Evolutionary conservation across 2,888 invertebrate genomes (phyloP).

Genomic region (Blastobasis adustella): DNA sequence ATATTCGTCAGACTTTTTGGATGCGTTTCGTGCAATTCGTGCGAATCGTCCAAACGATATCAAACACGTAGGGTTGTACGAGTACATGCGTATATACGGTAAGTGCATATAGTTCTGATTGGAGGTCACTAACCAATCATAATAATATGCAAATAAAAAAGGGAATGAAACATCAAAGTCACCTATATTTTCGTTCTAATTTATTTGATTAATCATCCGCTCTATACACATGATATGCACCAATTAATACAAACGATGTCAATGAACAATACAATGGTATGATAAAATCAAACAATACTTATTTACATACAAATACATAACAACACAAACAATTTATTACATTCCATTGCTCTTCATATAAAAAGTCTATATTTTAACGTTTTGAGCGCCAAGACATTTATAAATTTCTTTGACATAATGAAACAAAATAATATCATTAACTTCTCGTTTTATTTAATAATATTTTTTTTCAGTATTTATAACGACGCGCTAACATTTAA

Average conservation of each 20-base stretch:
- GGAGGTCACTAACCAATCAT: not conserved
- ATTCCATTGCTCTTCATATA: constrained; percentile 47
- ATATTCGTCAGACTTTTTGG: no score
- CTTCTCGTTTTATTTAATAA: constrained; percentile 6
- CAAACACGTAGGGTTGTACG: no score
- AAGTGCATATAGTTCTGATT: not conserved
- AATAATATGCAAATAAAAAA: not conserved
- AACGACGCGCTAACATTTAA: constrained; percentile 16
- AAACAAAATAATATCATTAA: constrained; percentile 4
- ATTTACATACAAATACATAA: constrained; percentile 41
- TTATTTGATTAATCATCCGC: constrained; percentile 74
- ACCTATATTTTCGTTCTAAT: constrained; percentile 67
- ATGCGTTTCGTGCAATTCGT: no score
- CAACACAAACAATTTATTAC: constrained; percentile 28
- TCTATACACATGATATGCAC: constrained; percentile 76
- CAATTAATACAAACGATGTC: constrained; percentile 68
- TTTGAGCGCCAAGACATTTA: constrained; percentile 38
- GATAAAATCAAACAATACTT: constrained; percentile 43
- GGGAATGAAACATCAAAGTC: constrained; percentile 47
- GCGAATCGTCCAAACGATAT: no score
- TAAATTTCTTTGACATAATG: constrained; percentile 5
- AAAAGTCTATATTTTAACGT: constrained; percentile 37
- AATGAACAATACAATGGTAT: constrained; percentile 49
- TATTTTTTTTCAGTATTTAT: not conserved
- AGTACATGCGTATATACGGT: no score